Percentiles rank a stretch among this genome's conserved stretches.
These are phyloP conservation scores for Gallinago paraguaiae DNA, from an alignment of 2,113 vertebrate species.

Conservation along the genomic window DNA sequence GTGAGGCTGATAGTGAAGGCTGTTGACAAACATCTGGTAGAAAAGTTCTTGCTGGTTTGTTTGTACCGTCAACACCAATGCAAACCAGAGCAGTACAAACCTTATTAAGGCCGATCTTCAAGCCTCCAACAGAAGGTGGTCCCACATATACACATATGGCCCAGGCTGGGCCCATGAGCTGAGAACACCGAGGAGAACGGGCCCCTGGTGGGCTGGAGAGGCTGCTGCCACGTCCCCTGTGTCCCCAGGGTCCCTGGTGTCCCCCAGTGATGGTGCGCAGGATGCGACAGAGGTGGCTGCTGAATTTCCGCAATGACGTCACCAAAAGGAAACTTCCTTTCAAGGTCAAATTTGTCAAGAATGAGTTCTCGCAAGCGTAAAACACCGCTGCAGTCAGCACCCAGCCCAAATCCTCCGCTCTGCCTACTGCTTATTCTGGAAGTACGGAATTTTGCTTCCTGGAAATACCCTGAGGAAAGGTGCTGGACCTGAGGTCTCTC, in stretches of 20 bases:
- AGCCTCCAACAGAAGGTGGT: rapidly evolving
- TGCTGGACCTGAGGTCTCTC: not conserved
- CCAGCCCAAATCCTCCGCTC: not conserved
- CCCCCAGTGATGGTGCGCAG: rapidly evolving
- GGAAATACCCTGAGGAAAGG: not conserved
- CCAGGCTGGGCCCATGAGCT: not conserved
- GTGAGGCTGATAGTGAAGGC: not conserved
- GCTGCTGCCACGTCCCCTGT: not conserved
- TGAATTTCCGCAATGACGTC: not conserved
- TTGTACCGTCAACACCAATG: not conserved
- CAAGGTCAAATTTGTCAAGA: not conserved
- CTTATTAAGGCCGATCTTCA: too few relatives aligned
- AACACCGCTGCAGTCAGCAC: not conserved
- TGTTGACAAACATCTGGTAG: too few relatives aligned
- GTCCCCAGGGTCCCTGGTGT: not conserved
- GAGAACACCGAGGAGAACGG: rapidly evolving
- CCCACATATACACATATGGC: not conserved
- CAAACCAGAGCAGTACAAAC: not conserved
- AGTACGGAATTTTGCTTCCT: not conserved
- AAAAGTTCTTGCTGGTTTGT: not conserved
- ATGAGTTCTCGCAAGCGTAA: rapidly evolving
- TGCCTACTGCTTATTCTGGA: not conserved
- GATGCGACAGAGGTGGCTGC: not conserved
- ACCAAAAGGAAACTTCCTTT: not conserved
- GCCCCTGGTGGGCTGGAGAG: rapidly evolving